Conservation (phyloP, 2,113 vertebrate species). For the Climacteris rufus region DNA sequence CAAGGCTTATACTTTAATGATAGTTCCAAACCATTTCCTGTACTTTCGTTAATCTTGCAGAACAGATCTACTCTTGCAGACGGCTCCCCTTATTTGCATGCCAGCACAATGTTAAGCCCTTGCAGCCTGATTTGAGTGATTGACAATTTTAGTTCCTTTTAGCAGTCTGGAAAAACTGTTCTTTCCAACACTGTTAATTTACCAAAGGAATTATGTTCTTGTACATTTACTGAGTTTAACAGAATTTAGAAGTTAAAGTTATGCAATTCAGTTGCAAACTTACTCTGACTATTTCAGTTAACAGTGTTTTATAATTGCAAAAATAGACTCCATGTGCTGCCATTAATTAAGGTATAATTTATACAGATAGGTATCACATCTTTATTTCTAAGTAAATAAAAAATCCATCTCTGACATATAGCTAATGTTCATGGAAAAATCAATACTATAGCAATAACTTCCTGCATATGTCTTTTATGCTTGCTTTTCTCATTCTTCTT, state of each 20-base stretch:
- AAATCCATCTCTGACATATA: not conserved
- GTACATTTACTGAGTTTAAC: not conserved
- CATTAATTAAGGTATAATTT: not conserved
- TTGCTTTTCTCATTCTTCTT: not conserved
- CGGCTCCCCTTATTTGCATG: constrained; percentile 10
- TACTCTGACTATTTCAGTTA: not conserved
- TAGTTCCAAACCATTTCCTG: not conserved
- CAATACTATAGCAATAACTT: not conserved
- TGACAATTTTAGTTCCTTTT: constrained; percentile 48
- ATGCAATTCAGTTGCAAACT: not conserved
- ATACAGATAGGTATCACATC: not conserved
- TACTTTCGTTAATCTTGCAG: not conserved
- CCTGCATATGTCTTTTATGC: not conserved
- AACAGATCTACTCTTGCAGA: constrained; percentile 24
- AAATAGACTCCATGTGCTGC: not conserved
- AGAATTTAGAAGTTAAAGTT: constrained; percentile 31
- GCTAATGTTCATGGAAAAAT: not conserved
- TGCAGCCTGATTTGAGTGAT: constrained; percentile 27
- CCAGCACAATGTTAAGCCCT: constrained; percentile 32
- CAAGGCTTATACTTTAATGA: constrained; percentile 9
- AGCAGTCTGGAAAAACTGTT: constrained; percentile 43
- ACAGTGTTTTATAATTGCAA: not conserved
- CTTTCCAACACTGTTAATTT: constrained; percentile 33
- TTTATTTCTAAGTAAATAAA: constrained; percentile 1
- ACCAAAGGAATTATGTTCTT: constrained; percentile 36